Evolutionary conservation across 2,113 vertebrate species (phyloP).

Genomic region (Cyanoderma ruficeps): DNA sequence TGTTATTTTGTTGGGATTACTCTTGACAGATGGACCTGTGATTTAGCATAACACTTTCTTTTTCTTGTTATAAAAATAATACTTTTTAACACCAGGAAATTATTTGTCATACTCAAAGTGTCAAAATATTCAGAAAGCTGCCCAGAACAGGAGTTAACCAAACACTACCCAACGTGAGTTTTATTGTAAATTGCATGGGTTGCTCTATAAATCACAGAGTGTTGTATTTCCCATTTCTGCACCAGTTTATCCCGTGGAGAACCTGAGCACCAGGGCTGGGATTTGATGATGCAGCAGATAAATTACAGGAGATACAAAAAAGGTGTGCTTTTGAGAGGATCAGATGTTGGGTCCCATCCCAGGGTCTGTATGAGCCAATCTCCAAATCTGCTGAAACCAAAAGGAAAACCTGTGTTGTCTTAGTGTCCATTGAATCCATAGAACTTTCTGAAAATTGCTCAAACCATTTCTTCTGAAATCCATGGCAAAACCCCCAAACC

Average conservation of each 20-base stretch:
- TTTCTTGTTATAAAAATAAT: neutral
- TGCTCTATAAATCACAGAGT: neutral
- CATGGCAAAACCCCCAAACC: neutral
- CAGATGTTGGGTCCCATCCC: neutral
- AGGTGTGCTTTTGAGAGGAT: neutral
- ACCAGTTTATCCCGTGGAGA: neutral
- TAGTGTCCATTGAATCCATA: neutral
- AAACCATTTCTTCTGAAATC: neutral
- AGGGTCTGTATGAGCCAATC: fast-evolving
- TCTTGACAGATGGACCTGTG: conserved; percentile 3
- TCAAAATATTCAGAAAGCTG: conserved; percentile 4
- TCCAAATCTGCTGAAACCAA: neutral
- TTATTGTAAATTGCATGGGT: neutral
- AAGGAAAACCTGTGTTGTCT: neutral
- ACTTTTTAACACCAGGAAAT: neutral
- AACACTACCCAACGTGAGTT: neutral
- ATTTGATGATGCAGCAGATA: neutral
- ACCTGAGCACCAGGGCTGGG: neutral
- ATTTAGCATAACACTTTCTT: neutral
- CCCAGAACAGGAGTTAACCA: neutral
- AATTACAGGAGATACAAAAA: neutral
- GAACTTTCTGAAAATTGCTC: neutral
- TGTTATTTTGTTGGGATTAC: neutral
- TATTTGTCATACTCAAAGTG: neutral
- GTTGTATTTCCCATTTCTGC: neutral